Base-by-base conservation (phyloP, 2,888 invertebrate genomes). In the Acrobasis suavella region DNA sequence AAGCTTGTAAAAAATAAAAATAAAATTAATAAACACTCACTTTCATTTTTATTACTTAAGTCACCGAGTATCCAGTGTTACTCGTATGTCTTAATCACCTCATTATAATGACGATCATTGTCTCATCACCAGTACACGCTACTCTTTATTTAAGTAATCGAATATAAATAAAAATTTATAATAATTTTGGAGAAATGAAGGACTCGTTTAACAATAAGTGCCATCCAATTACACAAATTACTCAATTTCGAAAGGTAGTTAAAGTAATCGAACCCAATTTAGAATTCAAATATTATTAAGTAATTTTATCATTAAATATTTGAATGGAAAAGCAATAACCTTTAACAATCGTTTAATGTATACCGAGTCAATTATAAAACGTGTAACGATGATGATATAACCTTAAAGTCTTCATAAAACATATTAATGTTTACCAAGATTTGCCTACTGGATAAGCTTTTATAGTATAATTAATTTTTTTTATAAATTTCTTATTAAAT, bases 201-300 rank as follows among this genome's bases (percentile, higher is more conserved):
- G 32, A 54, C n/a, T 17, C 54, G 46, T 54, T 56, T 17, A 58
- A 16, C 56, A 46, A 37, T 42, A 54, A 55, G 42, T 61, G 32
- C 32, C 22, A 9, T 61, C 61, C 60, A 62, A 66, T 69, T 72
- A 50, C 55, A 58, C 17, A 67, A 72, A 73, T 73, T 68, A 69
- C 66, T 63, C 62, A 64, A 70, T 71, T 72, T 70, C 72, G 63
- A 67, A 69, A 66, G 68, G 67, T 68, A 72, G 72, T 75, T 73
- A 10, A 15, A 70, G 42, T 69, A 70, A 72, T 66, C 68, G 70
- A 70, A 66, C 59, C 68, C 67, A 70, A 71, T 69, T 62, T 50
- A 32, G 60, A 65, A 68, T 62, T 60, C 62, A 51, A 72, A 46
- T 58, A 55, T 60, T 39, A 58, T 64, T 64, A 69, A 65, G 70